Percentiles rank a stretch among this genome's conserved stretches.
Conservation (phyloP, 2,797 vertebrate genomes). For the Acestrorhynchus altus region DNA sequence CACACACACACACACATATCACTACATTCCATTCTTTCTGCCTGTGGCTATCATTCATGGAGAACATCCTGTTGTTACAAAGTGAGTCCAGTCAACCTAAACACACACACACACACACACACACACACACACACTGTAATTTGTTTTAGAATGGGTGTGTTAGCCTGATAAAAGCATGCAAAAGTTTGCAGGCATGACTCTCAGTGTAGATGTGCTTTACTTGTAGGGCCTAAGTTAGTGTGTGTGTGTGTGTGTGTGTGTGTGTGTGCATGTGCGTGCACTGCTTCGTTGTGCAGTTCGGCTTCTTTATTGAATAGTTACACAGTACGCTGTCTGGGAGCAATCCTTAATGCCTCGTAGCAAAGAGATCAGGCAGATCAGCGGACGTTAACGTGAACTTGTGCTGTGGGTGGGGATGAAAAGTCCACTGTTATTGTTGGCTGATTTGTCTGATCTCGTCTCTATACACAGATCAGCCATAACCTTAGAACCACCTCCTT, state of each 20-base stretch:
- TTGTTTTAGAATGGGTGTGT: too few species aligned
- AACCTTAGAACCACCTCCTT: too few species aligned
- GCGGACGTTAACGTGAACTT: not conserved
- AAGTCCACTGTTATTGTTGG: too few species aligned
- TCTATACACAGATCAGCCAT: too few species aligned
- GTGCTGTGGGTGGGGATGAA: not conserved
- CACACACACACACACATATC: too few species aligned
- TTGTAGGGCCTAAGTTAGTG: too few species aligned
- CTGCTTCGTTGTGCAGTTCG: conserved; percentile 8
- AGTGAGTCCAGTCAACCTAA: conserved; percentile 26
- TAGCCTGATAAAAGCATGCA: too few species aligned
- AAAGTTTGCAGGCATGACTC: too few species aligned
- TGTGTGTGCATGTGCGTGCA: not conserved
- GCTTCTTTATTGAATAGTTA: conserved; percentile 30
- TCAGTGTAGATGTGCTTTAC: too few species aligned
- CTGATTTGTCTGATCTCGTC: too few species aligned
- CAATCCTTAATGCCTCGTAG: conserved; percentile 30
- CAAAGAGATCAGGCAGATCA: not conserved
- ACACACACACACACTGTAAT: too few species aligned
- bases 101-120: conserved; percentile 17
- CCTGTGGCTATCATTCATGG: conserved; percentile 45
- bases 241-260: not conserved
- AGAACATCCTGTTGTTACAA: conserved; percentile 48
- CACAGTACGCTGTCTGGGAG: conserved; percentile 1
- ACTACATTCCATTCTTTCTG: conserved; percentile 33